Conservation (phyloP, 2,113 vertebrate species). For the Strix aluco region DNA sequence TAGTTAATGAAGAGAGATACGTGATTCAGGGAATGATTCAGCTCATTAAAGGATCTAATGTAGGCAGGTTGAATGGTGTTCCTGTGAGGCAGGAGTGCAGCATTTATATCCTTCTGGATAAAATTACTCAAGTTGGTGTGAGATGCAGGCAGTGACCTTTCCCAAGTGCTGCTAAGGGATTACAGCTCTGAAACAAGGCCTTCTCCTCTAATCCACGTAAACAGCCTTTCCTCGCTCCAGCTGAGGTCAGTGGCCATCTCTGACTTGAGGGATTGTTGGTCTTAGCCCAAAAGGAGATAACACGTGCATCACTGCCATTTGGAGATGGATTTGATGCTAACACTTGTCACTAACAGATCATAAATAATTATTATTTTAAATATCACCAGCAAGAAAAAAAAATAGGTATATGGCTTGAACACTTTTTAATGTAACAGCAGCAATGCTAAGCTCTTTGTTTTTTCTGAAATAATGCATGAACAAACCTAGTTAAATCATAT, state of each 20-base stretch:
- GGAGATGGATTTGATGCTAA: neutral
- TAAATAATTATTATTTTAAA: neutral
- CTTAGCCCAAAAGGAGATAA: neutral
- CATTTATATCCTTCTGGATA: neutral
- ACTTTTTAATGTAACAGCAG: neutral
- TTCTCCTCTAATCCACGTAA: constrained; percentile 10
- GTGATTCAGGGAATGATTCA: neutral
- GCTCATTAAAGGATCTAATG: neutral
- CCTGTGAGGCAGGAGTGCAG: neutral
- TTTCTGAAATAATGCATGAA: neutral
- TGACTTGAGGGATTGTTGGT: neutral
- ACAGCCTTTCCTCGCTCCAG: neutral
- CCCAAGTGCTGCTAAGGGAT: constrained; percentile 3
- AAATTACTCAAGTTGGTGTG: neutral
- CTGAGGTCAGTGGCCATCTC: neutral
- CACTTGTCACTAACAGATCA: neutral
- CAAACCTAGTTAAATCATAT: neutral
- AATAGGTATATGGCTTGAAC: neutral
- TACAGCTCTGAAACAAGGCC: constrained; percentile 3
- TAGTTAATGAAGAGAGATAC: constrained; percentile 21
- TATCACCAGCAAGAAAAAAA: neutral
- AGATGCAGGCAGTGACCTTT: constrained; percentile 37
- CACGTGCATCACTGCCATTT: neutral
- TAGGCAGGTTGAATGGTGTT: neutral
- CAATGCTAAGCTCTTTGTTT: neutral